Evolutionary conservation across 2,888 invertebrate species (phyloP).

Genomic region (Gortyna flavago): DNA sequence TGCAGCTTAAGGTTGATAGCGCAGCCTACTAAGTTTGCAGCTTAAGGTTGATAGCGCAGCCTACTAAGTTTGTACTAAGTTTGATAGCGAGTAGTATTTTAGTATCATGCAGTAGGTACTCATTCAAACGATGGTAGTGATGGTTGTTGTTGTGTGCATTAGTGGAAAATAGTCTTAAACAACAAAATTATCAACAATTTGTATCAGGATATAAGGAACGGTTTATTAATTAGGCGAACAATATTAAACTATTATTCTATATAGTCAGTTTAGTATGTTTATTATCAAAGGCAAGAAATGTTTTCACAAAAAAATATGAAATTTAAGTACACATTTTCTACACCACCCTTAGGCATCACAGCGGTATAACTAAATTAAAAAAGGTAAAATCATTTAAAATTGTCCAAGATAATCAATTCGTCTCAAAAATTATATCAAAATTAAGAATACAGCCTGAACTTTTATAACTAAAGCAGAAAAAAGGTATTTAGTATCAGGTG

Average conservation of each 20-base stretch:
- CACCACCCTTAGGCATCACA: neutral
- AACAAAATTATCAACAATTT: neutral
- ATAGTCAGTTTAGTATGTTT: neutral
- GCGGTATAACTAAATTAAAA: neutral
- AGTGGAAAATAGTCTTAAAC: neutral
- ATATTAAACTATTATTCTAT: neutral
- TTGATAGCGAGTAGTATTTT: neutral
- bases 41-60: slow-evolving; percentile 14
- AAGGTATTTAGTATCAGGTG: slow-evolving; percentile 35
- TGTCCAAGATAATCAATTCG: neutral
- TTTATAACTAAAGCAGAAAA: slow-evolving; percentile 2
- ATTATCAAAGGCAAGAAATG: neutral
- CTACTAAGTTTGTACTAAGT: neutral
- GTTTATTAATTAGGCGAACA: neutral
- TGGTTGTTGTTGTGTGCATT: neutral
- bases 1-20: slow-evolving; percentile 17
- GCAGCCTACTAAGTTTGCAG: neutral
- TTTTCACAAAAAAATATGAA: neutral
- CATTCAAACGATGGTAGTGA: neutral
- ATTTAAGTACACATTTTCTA: neutral
- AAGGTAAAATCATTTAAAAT: neutral
- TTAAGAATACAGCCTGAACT: neutral
- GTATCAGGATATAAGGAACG: neutral
- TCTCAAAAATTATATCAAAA: neutral
- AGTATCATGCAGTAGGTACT: neutral